Evolutionary conservation across 1,140 invertebrate species (phyloP), one percentile per base, ranked within the genome.

Genomic region (Daktulosphaira vitifoliae): DNA sequence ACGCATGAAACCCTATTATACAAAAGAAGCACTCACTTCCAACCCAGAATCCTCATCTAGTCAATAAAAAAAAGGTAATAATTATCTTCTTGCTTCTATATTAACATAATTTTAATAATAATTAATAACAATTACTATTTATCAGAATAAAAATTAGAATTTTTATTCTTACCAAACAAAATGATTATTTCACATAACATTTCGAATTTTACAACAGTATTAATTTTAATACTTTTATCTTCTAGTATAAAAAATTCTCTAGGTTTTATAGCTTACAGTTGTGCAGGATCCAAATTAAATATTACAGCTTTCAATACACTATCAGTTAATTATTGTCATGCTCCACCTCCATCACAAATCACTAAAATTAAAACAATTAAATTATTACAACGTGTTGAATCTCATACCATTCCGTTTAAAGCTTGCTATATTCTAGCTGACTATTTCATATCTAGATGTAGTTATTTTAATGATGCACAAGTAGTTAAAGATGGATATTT

Each of bases 201-300:
- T 11, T 33, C 5, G 11, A 6, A 33, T 33, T 6, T 33, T 11
- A 33, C 11, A 33, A 33, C 11, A 11, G 29, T 11, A 33, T 6
- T 33, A 6, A 6, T 33, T 33, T 11, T 33, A 33, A 33, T 33
- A 33, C 11, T 33, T 33, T 33, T 33, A 33, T 33, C 11, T n/a
- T n/a, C n/a, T n/a, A n/a, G n/a, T 6, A 33, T 11, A 33, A 33
- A 6, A 6, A 6, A 5, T 33, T 33, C 29, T 6, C 48, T 23
- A 29, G n/a, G 49, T 5, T 53, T 53, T 16, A 53, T 53, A 6
- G 51, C 29, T 3, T 53, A 53, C 20, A 29, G 37, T 18, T 53
- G 51, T 38, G 18, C 13, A 3, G 29, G 7, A 11, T 16, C 29
- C 13, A 11, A 37, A 13, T n/a, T 53, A 18, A 53, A 53, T 1